Conservation (phyloP, 2,888 invertebrate genomes). For the Gortyna flavago region DNA sequence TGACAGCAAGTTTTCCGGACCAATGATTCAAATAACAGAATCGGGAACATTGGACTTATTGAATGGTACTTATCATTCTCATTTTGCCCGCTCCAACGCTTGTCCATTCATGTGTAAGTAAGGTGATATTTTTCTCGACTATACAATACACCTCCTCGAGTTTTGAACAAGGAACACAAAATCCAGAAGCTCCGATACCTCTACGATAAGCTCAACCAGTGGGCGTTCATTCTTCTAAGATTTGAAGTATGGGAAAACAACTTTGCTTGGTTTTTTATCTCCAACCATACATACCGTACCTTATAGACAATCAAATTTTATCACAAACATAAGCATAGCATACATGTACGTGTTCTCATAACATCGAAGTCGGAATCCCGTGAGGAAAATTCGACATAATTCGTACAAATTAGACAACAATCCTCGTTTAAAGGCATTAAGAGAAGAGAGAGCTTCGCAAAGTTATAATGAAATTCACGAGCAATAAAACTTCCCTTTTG, state of each 20-base stretch:
- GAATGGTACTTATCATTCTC: slow-evolving; percentile 43
- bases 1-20: slow-evolving; percentile 48
- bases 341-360: slow-evolving; percentile 49
- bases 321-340: slow-evolving; percentile 22
- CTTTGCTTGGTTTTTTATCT: neutral
- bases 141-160: neutral
- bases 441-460: slow-evolving; percentile 82
- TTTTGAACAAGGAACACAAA: slow-evolving; percentile 11
- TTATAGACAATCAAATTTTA: slow-evolving; percentile 32
- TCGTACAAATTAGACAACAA: slow-evolving; percentile 88
- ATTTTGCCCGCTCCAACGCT: slow-evolving; percentile 40
- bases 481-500: slow-evolving; percentile 89
- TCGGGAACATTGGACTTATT: slow-evolving; percentile 50
- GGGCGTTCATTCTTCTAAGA: neutral
- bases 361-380: slow-evolving; percentile 69
- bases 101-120: slow-evolving; percentile 47
- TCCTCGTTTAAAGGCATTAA: slow-evolving; percentile 87
- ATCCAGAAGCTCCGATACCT: neutral
- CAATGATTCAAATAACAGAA: slow-evolving; percentile 53
- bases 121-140: slow-evolving; percentile 28
- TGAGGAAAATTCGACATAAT: slow-evolving; percentile 81
- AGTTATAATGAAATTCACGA: slow-evolving; percentile 90
- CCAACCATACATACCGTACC: neutral
- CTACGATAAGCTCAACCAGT: neutral
- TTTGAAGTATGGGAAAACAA: neutral